phyloP scores from a whole-genome alignment of 2,888 invertebrate species.

The Aricia artaxerxes region DNA sequence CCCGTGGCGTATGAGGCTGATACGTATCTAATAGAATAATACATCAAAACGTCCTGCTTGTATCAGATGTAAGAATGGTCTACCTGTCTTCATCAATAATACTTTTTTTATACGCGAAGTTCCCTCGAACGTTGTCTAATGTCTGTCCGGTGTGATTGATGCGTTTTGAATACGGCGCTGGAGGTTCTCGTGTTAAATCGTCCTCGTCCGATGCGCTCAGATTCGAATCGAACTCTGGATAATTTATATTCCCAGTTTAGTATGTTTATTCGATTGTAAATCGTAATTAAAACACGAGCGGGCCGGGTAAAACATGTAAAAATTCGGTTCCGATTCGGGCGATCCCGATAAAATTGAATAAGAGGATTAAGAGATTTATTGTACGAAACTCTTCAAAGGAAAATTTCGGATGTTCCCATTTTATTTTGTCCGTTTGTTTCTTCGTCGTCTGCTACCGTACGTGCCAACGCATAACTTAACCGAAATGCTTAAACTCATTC shows the following conservation, averaged over 20 bases:
- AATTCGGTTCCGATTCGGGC: constrained; percentile 51
- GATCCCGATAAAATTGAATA: constrained; percentile 76
- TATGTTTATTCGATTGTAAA: constrained; percentile 39
- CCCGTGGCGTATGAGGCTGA: constrained; percentile 54
- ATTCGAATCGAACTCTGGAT: constrained; percentile 31
- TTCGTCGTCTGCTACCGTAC: constrained; percentile 53
- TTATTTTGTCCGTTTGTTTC: constrained; percentile 67
- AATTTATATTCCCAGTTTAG: neutral
- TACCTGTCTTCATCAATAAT: constrained; percentile 77
- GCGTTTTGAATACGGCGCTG: constrained; percentile 59
- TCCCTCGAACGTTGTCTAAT: constrained; percentile 63
- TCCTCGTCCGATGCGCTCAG: constrained; percentile 34
- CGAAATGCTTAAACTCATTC: constrained; percentile 51
- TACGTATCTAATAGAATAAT: constrained; percentile 63
- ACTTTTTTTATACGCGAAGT: constrained; percentile 62
- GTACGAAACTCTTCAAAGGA: constrained; percentile 71
- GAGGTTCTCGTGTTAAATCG: constrained; percentile 44
- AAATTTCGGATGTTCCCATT: constrained; percentile 69
- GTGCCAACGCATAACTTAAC: constrained; percentile 62
- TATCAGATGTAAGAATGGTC: constrained; percentile 50
- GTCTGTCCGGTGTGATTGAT: constrained; percentile 68
- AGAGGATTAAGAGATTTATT: constrained; percentile 78
- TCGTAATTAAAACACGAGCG: constrained; percentile 44
- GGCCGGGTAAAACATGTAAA: constrained; percentile 47
- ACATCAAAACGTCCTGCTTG: constrained; percentile 60